Evolutionary conservation across 2,797 vertebrate genomes (phyloP).

Genomic region (Synanceia verrucosa): DNA sequence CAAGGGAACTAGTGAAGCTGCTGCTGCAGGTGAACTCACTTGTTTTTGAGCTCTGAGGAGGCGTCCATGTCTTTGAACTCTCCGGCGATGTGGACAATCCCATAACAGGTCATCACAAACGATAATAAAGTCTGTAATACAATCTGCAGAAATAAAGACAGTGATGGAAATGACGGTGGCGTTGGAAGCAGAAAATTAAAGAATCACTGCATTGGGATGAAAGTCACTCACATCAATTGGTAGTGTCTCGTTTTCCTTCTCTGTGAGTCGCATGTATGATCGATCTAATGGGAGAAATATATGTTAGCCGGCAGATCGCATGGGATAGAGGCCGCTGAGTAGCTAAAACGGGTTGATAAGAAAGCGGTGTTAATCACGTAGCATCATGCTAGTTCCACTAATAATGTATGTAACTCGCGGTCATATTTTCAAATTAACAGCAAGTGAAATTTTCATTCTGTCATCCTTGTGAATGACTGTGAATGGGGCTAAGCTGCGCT

Average conservation of each 20-base stretch:
- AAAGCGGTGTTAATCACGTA: accelerated
- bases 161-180: accelerated
- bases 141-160: slow-evolving; percentile 81
- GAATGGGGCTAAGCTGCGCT: slow-evolving; percentile 37
- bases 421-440: background rate
- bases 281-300: slow-evolving; percentile 84
- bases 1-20: slow-evolving; percentile 5
- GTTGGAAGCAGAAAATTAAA: background rate
- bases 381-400: accelerated
- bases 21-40: slow-evolving; percentile 81
- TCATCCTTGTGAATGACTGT: background rate
- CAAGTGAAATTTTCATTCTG: background rate
- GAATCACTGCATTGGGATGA: background rate
- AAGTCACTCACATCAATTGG: slow-evolving; percentile 92
- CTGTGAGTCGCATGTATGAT: slow-evolving; percentile 96
- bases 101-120: slow-evolving; percentile 95
- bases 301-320: background rate
- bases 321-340: background rate
- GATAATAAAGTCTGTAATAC: slow-evolving; percentile 96
- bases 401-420: too few species aligned
- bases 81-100: slow-evolving; percentile 96
- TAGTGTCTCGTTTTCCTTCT: slow-evolving; percentile 97
- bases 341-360: accelerated
- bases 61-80: slow-evolving; percentile 99
- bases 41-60: slow-evolving; percentile 97